Evolutionary conservation across 2,797 vertebrate genomes (phyloP), one percentile per base, ranked within the genome.

Genomic region (Anas flavirostris): DNA sequence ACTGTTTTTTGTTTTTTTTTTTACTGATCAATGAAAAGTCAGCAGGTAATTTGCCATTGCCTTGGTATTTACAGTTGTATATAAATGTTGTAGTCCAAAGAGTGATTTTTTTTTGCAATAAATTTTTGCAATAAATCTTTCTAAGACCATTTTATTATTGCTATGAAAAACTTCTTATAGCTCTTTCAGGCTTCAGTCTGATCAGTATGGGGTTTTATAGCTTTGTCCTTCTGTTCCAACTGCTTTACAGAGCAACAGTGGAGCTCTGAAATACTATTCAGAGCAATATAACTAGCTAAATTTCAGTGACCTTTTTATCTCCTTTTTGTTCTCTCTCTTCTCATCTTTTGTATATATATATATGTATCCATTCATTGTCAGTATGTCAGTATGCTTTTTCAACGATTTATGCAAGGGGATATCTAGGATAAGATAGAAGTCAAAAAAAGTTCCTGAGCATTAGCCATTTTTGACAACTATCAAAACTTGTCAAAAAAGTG

Each of bases 11-110:
- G 15, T 88, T 39, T 46, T 46, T 44, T 41, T 18, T 44, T 41
- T 18, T 63, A 69, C 39, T 70, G 41, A 91, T 77, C 59, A 86
- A 55, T 17, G 19, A 12, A 72, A 37, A 63, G 14, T 14, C 15
- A 31, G 26, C 62, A 39, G 12, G 3, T 74, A 82, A 64, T 85
- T 91, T 60, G 64, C 33, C 37, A 16, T n/a, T 88, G 73, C 68
- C 31, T 76, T 74, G 31, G 10, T 85, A 87, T 92, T 94, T 93
- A 75, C 41, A 37, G 52, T 23, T 68, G 6, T 85, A 59, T 69
- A 82, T 66, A 92, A 74, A 74, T 31, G 3, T 41, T 69, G 43
- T 60, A 82, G 37, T 59, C 31, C 15, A 43, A 77, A 77, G 62
- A 64, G 15, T 41, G 7, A 64, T 41, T 16, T 41, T 41, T 41